These are phyloP conservation scores for Otocyon megalotis DNA, from an alignment of 2,113 vertebrate genomes.

Conservation along the genomic window DNA sequence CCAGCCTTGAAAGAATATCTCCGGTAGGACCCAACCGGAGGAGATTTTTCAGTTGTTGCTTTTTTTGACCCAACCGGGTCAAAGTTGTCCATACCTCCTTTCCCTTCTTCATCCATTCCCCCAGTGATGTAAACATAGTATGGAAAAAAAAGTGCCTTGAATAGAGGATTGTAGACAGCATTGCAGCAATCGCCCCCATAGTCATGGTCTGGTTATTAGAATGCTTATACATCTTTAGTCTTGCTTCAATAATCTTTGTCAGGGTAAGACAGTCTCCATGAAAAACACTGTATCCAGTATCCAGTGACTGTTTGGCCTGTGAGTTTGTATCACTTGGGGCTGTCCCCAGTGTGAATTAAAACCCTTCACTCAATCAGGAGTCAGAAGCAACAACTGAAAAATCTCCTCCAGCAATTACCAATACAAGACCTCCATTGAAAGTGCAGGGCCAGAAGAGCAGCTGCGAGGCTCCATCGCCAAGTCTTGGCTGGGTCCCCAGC, in stretches of 20 bases:
- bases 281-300: constrained; percentile 96
- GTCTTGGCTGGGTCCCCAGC: background rate
- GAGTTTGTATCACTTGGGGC: constrained; percentile 97
- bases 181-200: constrained; percentile 96
- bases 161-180: constrained; percentile 97
- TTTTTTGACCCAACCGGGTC: constrained; percentile 99
- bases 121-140: constrained; percentile 99
- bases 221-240: constrained; percentile 99
- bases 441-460: constrained; percentile 89
- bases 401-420: constrained; percentile 97
- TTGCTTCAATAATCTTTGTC: constrained; percentile 98
- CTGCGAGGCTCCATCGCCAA: background rate
- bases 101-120: constrained; percentile 98
- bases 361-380: constrained; percentile 96
- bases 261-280: constrained; percentile 98
- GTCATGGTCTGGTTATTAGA: constrained; percentile 98
- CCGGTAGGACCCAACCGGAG: constrained; percentile 98
- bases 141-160: constrained; percentile 97
- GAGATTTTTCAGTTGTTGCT: too few relatives aligned
- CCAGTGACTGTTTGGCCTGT: constrained; percentile 96
- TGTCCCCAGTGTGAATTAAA: constrained; percentile 96
- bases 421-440: constrained; percentile 93
- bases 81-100: constrained; percentile 98
- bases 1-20: constrained; percentile 96
- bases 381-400: constrained; percentile 97